Base-by-base conservation (phyloP, 2,113 vertebrate genomes). In the Nymphicus hollandicus region DNA sequence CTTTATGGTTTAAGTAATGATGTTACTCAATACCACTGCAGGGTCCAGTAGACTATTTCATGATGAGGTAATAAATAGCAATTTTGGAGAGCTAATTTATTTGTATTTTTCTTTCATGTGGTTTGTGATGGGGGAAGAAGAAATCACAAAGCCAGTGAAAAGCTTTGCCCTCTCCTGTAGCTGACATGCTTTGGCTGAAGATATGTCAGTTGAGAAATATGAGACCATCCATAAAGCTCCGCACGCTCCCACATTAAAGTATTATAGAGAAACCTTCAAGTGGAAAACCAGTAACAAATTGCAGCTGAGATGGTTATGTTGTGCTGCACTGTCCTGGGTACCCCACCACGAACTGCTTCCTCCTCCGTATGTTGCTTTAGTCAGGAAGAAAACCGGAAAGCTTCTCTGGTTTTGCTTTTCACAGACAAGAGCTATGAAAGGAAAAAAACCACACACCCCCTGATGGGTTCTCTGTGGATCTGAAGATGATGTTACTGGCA, bases 241-340 rank as follows among this genome's bases (percentile, higher is more conserved):
- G 1, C 92, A 89, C 29, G 64, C 92, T 92, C 95, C 96, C 96
- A 97, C 96, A 97, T 96, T 95, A 97, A 97, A 97, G 96, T 85
- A 2, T 65, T 70, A 14, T 2, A 81, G 66, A 96, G 88, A 91
- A 92, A 95, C 95, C 93, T 95, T 95, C 92, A 94, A 97, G 93
- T 96, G 95, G 96, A 96, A 96, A 96, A 93, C 52, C 86, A 93
- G 96, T 88, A 96, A 96, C 96, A 96, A 95, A 96, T 94, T 94
- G 84, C 96, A 96, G 93, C 95, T 96, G 92, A 95, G 84, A 79
- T 63, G 91, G 83, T 92, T 6, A 5, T 89, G 88, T 81, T 70
- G 63, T 35, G 37, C 69, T 84, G 72, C 50, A 8, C 69, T 79
- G 88, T 78, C 76, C 81, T 64, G 91, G 11, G 22, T 41, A 35